These are phyloP conservation scores for Bovichtus diacanthus DNA, from an alignment of 2,797 vertebrate species.

Conservation along the genomic window DNA sequence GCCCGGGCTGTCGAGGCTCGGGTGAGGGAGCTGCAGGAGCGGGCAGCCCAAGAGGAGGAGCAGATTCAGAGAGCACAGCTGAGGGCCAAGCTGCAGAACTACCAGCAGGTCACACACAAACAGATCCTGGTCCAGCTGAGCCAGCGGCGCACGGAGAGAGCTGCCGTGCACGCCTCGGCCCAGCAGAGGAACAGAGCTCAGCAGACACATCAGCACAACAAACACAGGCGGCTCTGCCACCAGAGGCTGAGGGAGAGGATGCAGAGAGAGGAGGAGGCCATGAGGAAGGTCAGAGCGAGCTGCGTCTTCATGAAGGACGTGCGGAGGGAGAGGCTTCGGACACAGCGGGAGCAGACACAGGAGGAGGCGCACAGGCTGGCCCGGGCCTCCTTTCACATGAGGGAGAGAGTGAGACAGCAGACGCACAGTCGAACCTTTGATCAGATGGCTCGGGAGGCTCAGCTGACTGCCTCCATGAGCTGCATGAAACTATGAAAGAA, in stretches of 20 bases:
- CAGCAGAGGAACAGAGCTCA: slow-evolving; percentile 53
- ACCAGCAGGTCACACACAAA: slow-evolving; percentile 71
- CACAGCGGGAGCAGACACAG: slow-evolving; percentile 72
- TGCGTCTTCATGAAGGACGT: slow-evolving; percentile 76
- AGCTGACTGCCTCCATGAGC: slow-evolving; percentile 70
- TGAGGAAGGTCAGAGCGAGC: slow-evolving; percentile 67
- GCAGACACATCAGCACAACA: slow-evolving; percentile 57
- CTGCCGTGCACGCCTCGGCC: slow-evolving; percentile 46
- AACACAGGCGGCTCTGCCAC: slow-evolving; percentile 70
- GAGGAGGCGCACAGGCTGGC: slow-evolving; percentile 79
- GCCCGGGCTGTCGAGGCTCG: slow-evolving; percentile 53
- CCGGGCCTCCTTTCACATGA: slow-evolving; percentile 81
- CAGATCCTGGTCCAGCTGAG: slow-evolving; percentile 71
- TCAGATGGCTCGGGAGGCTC: slow-evolving; percentile 79
- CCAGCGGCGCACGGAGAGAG: slow-evolving; percentile 73
- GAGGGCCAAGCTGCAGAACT: slow-evolving; percentile 57
- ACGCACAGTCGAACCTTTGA: slow-evolving; percentile 75
- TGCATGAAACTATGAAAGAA: slow-evolving; percentile 66
- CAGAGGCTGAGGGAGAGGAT: slow-evolving; percentile 76
- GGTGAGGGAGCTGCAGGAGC: slow-evolving; percentile 68
- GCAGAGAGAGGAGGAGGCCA: slow-evolving; percentile 78
- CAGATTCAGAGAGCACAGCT: slow-evolving; percentile 70
- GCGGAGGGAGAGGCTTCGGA: slow-evolving; percentile 76
- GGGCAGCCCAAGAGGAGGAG: slow-evolving; percentile 69
- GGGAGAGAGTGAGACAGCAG: slow-evolving; percentile 78